Evolutionary conservation across 2,888 invertebrate species (phyloP), one percentile per base, ranked within the genome.

Genomic region (Entomobrya proxima): DNA sequence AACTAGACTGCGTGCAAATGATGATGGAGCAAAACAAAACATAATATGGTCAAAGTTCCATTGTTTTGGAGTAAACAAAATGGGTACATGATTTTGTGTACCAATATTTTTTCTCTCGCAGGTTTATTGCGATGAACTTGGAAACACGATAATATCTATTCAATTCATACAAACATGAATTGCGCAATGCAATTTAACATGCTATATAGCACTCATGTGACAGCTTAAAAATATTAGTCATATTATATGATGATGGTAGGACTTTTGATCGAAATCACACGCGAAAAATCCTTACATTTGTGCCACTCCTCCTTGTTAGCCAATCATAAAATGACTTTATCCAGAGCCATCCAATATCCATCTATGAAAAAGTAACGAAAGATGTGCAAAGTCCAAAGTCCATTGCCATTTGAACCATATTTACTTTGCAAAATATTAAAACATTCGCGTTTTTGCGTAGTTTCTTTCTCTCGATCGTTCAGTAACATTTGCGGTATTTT

Each of bases 291-390:
- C n/a, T n/a, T n/a, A n/a, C n/a, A n/a, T n/a, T 75, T 75, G 74
- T 75, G 74, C 74, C 74, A 75, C 74, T 75, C 74, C 74, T 24
- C 74, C 74, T 52, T 75, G 52, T 75, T 75, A 52, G 52, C 74
- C 74, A 75, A 75, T 75, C 74, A 75, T 9, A 52, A 55, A 18
- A 30, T 50, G 35, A 18, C 47, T 52, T 69, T 9, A 50, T 75
- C 74, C 52, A 50, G 74, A 35, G 24, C 72, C 32, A 69, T 69
- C 47, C 47, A n/a, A 47, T 69, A 67, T 40, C 24, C 32, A 55
- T 1, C 21, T 13, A 47, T 13, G 11, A 24, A 21, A 7, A 47
- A 27, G 13, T 69, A 9, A 21, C 2, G 40, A 67, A 44, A 69
- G 35, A 52, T 30, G 50, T 24, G 50, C 74, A 50, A 50, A 75